A percentile compares a stretch with the other conserved stretches of the same genome.
Conservation (phyloP, 2,888 invertebrate species). For the Melieria picta region DNA sequence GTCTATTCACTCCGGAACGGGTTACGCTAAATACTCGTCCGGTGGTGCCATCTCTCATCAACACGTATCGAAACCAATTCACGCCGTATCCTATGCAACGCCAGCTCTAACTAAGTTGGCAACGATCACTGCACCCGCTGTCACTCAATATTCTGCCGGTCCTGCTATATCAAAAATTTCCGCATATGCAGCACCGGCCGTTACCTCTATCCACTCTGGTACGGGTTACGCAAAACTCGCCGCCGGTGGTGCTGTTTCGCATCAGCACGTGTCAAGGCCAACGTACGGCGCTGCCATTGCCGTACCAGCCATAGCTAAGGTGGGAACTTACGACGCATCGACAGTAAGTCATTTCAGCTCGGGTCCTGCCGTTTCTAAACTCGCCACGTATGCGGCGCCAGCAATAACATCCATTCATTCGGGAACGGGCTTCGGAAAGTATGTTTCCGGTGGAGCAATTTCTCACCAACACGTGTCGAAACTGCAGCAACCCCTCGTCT, state of each 20-base stretch:
- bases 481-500: constrained; percentile 11
- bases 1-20: constrained; percentile 18
- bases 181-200: constrained; percentile 5
- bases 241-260: constrained; percentile 27
- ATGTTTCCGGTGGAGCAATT: constrained; percentile 15
- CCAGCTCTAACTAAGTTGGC: constrained; percentile 46
- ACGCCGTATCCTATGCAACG: constrained; percentile 29
- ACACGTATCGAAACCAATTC: constrained; percentile 46
- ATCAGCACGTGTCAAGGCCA: constrained; percentile 45
- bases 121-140: constrained; percentile 41
- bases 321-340: background rate
- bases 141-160: constrained; percentile 31
- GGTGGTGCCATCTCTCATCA: constrained; percentile 48
- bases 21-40: constrained; percentile 10
- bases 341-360: background rate
- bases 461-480: constrained; percentile 42
- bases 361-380: constrained; percentile 34
- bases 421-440: constrained; percentile 19
- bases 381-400: constrained; percentile 38
- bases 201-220: constrained; percentile 19
- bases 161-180: constrained; percentile 14
- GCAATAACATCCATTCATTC: constrained; percentile 45
- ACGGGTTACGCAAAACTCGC: constrained; percentile 32
- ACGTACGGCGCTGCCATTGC: constrained; percentile 19
- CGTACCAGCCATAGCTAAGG: constrained; percentile 25